Base-by-base conservation (phyloP, 2,888 invertebrate genomes). In the Drosophila robusta region DNA sequence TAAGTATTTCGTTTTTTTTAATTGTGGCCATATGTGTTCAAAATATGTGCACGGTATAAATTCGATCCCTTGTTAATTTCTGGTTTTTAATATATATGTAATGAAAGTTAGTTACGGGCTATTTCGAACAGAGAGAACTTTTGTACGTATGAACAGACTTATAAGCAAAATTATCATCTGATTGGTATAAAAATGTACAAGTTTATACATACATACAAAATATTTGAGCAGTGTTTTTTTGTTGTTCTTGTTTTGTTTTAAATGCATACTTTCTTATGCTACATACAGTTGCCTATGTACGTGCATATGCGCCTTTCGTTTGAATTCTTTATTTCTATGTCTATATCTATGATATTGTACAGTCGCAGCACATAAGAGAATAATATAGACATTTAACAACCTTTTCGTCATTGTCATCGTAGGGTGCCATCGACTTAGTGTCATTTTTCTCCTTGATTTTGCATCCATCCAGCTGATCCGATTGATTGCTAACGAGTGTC, bases 351-450 rank as follows among this genome's bases (percentile, higher is more conserved):
- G 92, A 92, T 78, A 92, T 92, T 72, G 92, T 85, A 79, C 92
- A 92, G 70, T 92, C 92, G 83, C 92, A 92, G 83, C 92, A 92
- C 91, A 92, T 91, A 39, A 92, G 82, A 34, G 92, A 90, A 71
- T 91, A 92, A 72, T 92, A 92, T 22, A 92, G 85, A 80, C 92
- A 92, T 73, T 91, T 92, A 14, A 92, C 91, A 39, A 91, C 84
- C 62, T 91, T 91, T 34, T 92, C 91, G 56, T 92, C 91, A 32
- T 75, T 67, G 39, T 81, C 83, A 18, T 87, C 82, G 14, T 81
- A 75, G 5, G 29, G 41, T 44, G 77, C 62, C 50, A 75, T 69
- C 9, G 63, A 57, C 5, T 75, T 66, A 45, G 61, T 65, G 46
- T 83, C 78, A 42, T 76, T 81, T 24, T 63, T 70, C 8, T 57